These are phyloP conservation scores for Poecilia latipinna DNA, from an alignment of 2,113 vertebrate species.

Conservation along the genomic window DNA sequence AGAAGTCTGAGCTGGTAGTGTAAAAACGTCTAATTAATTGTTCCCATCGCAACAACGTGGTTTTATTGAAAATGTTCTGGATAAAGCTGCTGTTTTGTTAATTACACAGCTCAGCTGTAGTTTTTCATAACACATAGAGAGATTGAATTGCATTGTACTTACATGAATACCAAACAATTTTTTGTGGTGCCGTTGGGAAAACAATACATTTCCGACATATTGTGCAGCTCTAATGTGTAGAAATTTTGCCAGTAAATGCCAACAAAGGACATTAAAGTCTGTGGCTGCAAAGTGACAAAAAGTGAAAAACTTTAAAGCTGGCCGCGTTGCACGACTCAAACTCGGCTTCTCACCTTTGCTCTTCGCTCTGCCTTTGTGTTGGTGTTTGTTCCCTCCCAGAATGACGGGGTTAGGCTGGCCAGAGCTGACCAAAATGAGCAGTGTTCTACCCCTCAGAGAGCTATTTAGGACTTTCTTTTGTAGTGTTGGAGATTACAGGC, in stretches of 20 bases:
- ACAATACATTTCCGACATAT: neutral
- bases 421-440: conserved; percentile 75
- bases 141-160: too few species aligned
- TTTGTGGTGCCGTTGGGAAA: too few species aligned
- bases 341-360: conserved; percentile 63
- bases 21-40: too few species aligned
- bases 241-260: neutral
- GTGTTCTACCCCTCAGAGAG: conserved; percentile 71
- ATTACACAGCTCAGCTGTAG: too few species aligned
- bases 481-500: conserved; percentile 77
- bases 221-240: neutral
- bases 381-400: conserved; percentile 72
- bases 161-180: too few species aligned
- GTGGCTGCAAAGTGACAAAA: neutral
- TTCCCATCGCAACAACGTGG: too few species aligned
- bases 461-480: conserved; percentile 74
- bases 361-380: conserved; percentile 62
- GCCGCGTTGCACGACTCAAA: conserved; percentile 43
- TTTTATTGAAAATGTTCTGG: too few species aligned
- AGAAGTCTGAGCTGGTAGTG: too few species aligned
- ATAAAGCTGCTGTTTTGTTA: too few species aligned
- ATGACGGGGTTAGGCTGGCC: conserved; percentile 72
- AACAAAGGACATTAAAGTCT: neutral
- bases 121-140: too few species aligned
- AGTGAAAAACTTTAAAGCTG: neutral